Conservation (phyloP, 2,113 vertebrate genomes). For the Oncorhynchus masou region DNA sequence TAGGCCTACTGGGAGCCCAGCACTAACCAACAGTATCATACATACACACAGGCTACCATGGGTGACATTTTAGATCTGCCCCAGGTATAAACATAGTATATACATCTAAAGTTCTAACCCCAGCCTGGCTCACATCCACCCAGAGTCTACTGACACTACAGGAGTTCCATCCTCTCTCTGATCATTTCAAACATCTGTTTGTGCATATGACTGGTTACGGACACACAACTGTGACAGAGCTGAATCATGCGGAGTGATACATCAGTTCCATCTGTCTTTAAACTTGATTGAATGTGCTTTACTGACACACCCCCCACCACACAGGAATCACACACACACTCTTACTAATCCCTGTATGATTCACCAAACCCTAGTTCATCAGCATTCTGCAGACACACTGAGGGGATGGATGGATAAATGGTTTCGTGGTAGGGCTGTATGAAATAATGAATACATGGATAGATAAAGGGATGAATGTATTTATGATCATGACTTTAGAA, state of each 20-base stretch:
- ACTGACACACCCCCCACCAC: too few species aligned
- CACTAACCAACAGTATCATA: background rate
- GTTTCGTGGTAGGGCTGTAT: too few species aligned
- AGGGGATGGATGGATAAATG: background rate
- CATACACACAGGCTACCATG: background rate
- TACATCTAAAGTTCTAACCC: too few species aligned
- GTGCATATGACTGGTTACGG: background rate
- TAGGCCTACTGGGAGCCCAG: constrained; percentile 5
- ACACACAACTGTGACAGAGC: too few species aligned
- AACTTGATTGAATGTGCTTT: background rate
- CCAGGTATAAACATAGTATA: too few species aligned
- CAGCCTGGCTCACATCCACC: background rate
- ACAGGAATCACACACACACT: background rate
- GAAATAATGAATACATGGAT: background rate
- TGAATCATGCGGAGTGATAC: too few species aligned
- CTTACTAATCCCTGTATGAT: constrained; percentile 2
- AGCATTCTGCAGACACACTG: background rate
- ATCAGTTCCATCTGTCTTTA: background rate
- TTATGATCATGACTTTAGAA: constrained; percentile 46
- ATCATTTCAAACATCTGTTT: constrained; percentile 18
- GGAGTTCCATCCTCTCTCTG: background rate
- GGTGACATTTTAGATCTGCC: too few species aligned
- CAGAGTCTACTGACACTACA: constrained; percentile 39
- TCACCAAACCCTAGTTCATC: background rate
- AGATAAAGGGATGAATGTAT: background rate